Base-by-base conservation (phyloP, 2,888 invertebrate genomes). In the Agriopis marginaria region DNA sequence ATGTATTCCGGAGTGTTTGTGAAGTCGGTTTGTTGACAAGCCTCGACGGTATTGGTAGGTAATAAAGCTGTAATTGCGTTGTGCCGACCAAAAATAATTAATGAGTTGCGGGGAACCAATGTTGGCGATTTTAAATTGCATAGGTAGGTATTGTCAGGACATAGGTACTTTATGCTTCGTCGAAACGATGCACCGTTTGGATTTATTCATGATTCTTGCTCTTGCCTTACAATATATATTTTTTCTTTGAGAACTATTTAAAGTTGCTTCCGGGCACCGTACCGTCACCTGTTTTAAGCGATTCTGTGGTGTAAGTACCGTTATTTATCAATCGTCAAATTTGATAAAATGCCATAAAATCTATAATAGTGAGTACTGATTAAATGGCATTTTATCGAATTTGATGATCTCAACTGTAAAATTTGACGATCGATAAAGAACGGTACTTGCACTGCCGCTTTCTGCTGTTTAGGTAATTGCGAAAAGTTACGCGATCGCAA, bases 41-140 rank as follows among this genome's bases (percentile, higher is more conserved):
- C 70, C 64, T 66, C 69, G 6, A 58, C 67, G 72, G 75, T 75
- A 71, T 71, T 62, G 62, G 71, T 63, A 53, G 70, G 69, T 74
- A 78, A 79, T 78, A 79, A 78, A 80, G 73, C 77, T 68, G 76
- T 81, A 76, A 78, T 77, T 81, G 79, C 76, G 75, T 55, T 75
- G 71, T 64, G 66, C 64, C 67, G 73, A 67, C 75, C 70, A 70
- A 78, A 82, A 78, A 79, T 81, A 80, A 80, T 80, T 79, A 80
- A 80, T 78, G 79, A 81, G 77, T 66, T 69, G 17, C 71, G 67
- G 74, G 67, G 72, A 76, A 79, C 77, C 75, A 75, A 67, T 68
- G 73, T 71, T 77, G 69, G 69, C 74, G 74, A 76, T 79, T 79
- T 78, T 71, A 77, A 77, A 76, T 77, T 74, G 71, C 65, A 70